A percentile compares a stretch with the other conserved stretches of the same genome.
These are phyloP conservation scores for Crocidura indochinensis DNA, from an alignment of 2,797 vertebrate species.

Conservation along the genomic window DNA sequence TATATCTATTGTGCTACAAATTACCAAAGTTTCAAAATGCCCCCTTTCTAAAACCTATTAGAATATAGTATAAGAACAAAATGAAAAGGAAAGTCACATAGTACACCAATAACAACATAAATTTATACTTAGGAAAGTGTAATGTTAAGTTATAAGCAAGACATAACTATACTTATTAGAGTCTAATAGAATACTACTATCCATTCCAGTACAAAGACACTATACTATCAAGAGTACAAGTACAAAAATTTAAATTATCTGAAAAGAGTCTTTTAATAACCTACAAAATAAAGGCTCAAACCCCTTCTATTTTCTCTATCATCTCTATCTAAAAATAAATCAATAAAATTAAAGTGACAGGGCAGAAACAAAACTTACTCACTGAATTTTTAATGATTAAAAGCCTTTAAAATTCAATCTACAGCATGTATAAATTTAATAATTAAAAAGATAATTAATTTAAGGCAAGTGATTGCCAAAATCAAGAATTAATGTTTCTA, in stretches of 20 bases:
- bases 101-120: conserved; percentile 72
- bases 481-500: not conserved
- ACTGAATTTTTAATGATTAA: conserved; percentile 12
- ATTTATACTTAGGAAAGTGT: conserved; percentile 76
- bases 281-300: conserved; percentile 21
- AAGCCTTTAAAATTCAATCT: not conserved
- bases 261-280: conserved; percentile 27
- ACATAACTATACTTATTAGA: conserved; percentile 72
- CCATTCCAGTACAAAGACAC: conserved; percentile 54
- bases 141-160: conserved; percentile 72
- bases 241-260: conserved; percentile 64
- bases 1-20: conserved; percentile 51
- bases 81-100: conserved; percentile 68
- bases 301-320: not conserved
- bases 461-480: not conserved
- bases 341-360: conserved; percentile 7
- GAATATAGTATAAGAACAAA: conserved; percentile 56
- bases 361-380: not conserved
- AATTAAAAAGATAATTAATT: not conserved
- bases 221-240: conserved; percentile 61
- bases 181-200: conserved; percentile 65
- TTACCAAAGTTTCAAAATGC: conserved; percentile 46
- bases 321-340: conserved; percentile 61
- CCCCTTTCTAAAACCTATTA: conserved; percentile 48
- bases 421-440: not conserved